Percentiles rank a stretch among this genome's conserved stretches.
Evolutionary conservation across 2,113 vertebrate species (phyloP).

Genomic region (Cyanoderma ruficeps): DNA sequence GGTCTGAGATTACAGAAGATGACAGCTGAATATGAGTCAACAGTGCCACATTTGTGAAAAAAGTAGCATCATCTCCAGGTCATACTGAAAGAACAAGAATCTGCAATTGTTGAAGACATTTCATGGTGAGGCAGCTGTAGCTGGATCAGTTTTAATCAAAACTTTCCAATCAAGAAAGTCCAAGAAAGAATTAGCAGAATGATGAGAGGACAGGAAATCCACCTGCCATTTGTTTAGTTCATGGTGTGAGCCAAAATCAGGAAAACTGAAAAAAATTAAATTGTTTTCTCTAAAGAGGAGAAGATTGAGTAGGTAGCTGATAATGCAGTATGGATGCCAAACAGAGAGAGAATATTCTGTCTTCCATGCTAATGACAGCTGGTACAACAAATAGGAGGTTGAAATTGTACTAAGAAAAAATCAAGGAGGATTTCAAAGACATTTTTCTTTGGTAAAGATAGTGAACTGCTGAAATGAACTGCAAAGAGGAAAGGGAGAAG

Average conservation of each 20-base stretch:
- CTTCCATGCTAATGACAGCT: background rate
- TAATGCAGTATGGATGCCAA: background rate
- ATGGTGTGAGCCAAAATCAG: background rate
- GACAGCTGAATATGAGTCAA: constrained; percentile 15
- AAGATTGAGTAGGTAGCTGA: background rate
- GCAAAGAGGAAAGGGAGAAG: background rate
- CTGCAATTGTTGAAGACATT: background rate
- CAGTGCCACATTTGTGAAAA: background rate
- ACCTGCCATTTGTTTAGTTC: background rate
- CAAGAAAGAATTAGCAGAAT: background rate
- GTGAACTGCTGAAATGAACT: background rate
- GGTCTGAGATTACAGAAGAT: background rate
- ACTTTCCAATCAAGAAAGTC: background rate
- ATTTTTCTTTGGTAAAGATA: background rate
- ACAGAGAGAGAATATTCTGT: background rate
- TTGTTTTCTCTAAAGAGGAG: background rate
- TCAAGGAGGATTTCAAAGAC: background rate
- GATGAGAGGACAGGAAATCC: background rate
- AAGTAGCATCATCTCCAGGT: background rate
- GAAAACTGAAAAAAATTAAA: background rate
- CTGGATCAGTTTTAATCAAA: background rate
- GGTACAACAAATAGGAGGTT: background rate
- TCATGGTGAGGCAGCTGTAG: background rate
- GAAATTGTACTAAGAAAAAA: background rate
- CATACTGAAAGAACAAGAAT: background rate